These are phyloP conservation scores for Mamestra brassicae DNA, from an alignment of 2,888 invertebrate genomes.

Conservation along the genomic window DNA sequence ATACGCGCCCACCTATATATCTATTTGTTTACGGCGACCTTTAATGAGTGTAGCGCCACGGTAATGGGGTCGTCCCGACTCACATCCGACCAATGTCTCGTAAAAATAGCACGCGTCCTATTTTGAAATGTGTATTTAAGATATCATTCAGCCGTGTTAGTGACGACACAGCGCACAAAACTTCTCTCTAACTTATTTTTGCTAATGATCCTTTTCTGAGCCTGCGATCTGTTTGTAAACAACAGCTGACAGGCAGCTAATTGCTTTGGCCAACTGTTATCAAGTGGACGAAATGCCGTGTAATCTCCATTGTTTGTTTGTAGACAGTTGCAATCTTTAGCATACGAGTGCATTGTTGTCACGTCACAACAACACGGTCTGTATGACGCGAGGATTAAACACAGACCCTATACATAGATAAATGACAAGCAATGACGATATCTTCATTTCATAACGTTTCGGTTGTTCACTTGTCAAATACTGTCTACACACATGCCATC, in stretches of 20 bases:
- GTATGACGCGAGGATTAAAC: slow-evolving; percentile 16
- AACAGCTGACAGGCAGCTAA: slow-evolving; percentile 19
- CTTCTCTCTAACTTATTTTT: slow-evolving; percentile 14
- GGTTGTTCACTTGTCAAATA: not conserved
- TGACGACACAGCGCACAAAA: slow-evolving; percentile 22
- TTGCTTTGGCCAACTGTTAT: slow-evolving; percentile 14
- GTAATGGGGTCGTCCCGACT: slow-evolving; percentile 80
- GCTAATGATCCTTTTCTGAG: slow-evolving; percentile 11
- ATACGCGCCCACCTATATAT: slow-evolving; percentile 85
- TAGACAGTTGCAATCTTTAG: slow-evolving; percentile 36
- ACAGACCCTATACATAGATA: slow-evolving; percentile 12
- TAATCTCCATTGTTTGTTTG: slow-evolving; percentile 48
- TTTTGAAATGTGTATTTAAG: slow-evolving; percentile 55
- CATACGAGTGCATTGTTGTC: slow-evolving; percentile 37
- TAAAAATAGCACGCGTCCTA: slow-evolving; percentile 76
- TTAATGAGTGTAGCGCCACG: slow-evolving; percentile 84
- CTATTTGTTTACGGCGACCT: slow-evolving; percentile 88
- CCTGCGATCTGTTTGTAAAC: slow-evolving; percentile 33
- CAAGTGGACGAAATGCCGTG: slow-evolving; percentile 37
- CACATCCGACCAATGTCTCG: slow-evolving; percentile 73
- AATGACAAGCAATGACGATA: slow-evolving; percentile 4
- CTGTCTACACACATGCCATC: not conserved
- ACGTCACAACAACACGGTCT: slow-evolving; percentile 25
- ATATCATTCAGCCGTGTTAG: slow-evolving; percentile 21
- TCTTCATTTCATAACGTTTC: slow-evolving; percentile 13